phyloP scores from a whole-genome alignment of 1,140 invertebrate genomes.

The Brachionus paranguensis region DNA sequence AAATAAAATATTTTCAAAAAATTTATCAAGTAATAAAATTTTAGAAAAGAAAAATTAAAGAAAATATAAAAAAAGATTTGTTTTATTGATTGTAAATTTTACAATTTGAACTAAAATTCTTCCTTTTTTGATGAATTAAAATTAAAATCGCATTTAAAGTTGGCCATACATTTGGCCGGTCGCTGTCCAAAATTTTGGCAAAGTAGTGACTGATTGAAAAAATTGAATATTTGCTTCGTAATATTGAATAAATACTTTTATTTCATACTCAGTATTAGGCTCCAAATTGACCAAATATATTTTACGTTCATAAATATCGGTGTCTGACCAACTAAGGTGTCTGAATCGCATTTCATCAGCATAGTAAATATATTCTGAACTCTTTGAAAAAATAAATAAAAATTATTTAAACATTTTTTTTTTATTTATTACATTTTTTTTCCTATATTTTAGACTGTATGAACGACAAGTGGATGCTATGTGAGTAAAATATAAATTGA shows the following conservation, averaged over 20 bases:
- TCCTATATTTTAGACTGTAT: background rate
- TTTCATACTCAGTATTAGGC: background rate
- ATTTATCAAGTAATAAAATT: no score
- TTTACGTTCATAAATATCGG: background rate
- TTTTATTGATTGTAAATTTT: no score
- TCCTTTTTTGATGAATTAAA: no score
- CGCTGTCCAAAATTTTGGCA: no score
- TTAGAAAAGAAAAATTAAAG: no score
- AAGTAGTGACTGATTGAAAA: background rate
- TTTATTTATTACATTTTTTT: background rate
- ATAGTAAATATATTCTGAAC: background rate
- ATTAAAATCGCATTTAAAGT: no score
- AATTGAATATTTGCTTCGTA: background rate
- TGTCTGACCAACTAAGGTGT: background rate
- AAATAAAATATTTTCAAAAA: no score
- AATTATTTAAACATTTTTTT: background rate
- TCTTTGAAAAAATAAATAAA: background rate
- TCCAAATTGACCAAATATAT: background rate
- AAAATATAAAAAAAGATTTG: no score
- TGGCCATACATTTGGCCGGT: no score
- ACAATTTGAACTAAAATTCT: no score
- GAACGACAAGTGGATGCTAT: background rate
- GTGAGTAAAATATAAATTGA: background rate
- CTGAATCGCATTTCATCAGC: background rate
- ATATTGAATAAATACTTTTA: background rate